phyloP scores from a whole-genome alignment of 1,140 invertebrate genomes.

The Lepidotrigona ventralis region DNA sequence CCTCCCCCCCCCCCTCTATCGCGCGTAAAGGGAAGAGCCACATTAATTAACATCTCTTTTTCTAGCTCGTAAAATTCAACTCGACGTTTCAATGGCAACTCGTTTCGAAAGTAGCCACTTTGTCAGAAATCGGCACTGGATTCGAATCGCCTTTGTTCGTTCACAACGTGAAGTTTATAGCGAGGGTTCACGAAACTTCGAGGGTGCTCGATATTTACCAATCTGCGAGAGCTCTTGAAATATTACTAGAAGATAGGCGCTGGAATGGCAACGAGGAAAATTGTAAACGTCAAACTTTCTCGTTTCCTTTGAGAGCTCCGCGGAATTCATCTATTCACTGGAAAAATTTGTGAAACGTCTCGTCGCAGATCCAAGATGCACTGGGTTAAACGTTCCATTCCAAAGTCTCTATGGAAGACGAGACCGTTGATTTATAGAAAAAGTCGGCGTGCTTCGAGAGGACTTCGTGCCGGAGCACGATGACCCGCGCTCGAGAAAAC shows the following conservation, averaged over 20 bases:
- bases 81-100: not conserved
- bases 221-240: not conserved
- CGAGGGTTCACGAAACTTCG: not conserved
- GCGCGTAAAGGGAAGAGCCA: not conserved
- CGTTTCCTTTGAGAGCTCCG: not conserved
- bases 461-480: not conserved
- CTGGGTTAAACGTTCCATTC: slow-evolving; percentile 30
- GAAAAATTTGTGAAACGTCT: slow-evolving; percentile 4
- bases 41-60: not conserved
- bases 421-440: slow-evolving; percentile 50
- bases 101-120: not conserved
- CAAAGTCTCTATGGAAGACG: not conserved
- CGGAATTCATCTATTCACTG: not conserved
- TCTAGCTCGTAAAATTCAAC: not conserved
- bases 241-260: not conserved
- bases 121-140: not conserved
- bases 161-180: not conserved
- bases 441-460: slow-evolving; percentile 23
- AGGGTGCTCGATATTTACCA: not conserved
- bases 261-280: not conserved
- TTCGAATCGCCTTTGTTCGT: not conserved
- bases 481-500: slow-evolving; percentile 19
- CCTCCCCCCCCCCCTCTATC: slow-evolving; percentile 11
- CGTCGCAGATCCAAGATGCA: not conserved
- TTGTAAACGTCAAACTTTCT: not conserved